These are phyloP conservation scores for Panulirus ornatus DNA, from an alignment of 1,140 invertebrate genomes.

Conservation along the genomic window DNA sequence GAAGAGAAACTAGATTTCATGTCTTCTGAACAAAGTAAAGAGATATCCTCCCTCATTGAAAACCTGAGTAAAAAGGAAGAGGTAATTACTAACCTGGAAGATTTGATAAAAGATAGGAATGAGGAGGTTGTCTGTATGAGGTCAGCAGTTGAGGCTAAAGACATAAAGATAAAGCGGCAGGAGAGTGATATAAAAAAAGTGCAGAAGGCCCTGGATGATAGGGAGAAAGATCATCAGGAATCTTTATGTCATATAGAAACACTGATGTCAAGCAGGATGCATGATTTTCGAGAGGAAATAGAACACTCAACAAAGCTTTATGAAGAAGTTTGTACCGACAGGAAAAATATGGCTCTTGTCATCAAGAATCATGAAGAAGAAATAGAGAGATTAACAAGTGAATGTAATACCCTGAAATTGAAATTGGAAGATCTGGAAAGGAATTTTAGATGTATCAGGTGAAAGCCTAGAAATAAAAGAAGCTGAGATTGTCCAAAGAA, in stretches of 20 bases:
- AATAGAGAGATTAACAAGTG: neutral
- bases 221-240: conserved; percentile 27
- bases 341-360: conserved; percentile 35
- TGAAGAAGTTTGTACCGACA: conserved; percentile 54
- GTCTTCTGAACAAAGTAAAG: conserved; percentile 10
- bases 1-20: conserved; percentile 8
- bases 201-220: neutral
- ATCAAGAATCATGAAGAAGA: conserved; percentile 17
- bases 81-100: conserved; percentile 11
- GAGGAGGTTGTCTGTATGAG: neutral
- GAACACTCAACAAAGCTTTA: conserved; percentile 36
- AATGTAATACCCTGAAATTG: neutral
- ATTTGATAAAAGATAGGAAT: neutral
- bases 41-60: conserved; percentile 10
- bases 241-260: neutral
- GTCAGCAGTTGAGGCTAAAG: conserved; percentile 23
- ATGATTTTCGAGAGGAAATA: conserved; percentile 43
- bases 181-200: conserved; percentile 1
- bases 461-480: conserved; percentile 3
- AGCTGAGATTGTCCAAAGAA: neutral
- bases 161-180: conserved; percentile 25
- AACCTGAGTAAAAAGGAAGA: conserved; percentile 26
- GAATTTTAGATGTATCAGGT: neutral
- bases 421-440: conserved; percentile 22
- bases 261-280: conserved; percentile 19